Conservation (phyloP, 1,140 invertebrate species). For the Drosophila bocki region DNA sequence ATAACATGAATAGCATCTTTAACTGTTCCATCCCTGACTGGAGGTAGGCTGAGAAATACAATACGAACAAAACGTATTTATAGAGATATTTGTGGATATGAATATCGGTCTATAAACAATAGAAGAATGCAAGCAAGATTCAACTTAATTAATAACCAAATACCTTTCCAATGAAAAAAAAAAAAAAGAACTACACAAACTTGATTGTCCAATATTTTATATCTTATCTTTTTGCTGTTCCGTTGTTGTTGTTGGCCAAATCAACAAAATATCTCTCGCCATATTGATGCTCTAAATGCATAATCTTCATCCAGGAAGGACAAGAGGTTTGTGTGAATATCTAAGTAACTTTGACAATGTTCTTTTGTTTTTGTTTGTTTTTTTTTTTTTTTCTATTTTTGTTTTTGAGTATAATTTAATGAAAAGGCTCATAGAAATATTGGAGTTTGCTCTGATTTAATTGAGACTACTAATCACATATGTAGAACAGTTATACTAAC, state of each 20-base stretch:
- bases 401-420: slow-evolving; percentile 2
- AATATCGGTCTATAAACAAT: not conserved
- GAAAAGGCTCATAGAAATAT: not conserved
- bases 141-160: not conserved
- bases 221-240: slow-evolving; percentile 23
- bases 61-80: not conserved
- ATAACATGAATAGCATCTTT: not conserved
- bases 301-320: slow-evolving; percentile 87
- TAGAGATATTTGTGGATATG: not conserved
- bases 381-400: not conserved
- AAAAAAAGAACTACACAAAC: slow-evolving; percentile 4
- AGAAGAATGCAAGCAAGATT: not conserved
- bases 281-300: slow-evolving; percentile 32
- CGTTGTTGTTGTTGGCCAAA: slow-evolving; percentile 28
- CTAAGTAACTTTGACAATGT: slow-evolving; percentile 9
- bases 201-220: slow-evolving; percentile 25
- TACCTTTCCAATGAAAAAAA: not conserved
- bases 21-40: not conserved
- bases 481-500: not conserved
- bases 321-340: slow-evolving; percentile 89
- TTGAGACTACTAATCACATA: not conserved
- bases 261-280: slow-evolving; percentile 21
- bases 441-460: not conserved
- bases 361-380: not conserved
- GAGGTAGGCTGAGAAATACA: not conserved